These are phyloP conservation scores for Idaea aversata DNA, from an alignment of 2,888 invertebrate genomes.

Conservation along the genomic window DNA sequence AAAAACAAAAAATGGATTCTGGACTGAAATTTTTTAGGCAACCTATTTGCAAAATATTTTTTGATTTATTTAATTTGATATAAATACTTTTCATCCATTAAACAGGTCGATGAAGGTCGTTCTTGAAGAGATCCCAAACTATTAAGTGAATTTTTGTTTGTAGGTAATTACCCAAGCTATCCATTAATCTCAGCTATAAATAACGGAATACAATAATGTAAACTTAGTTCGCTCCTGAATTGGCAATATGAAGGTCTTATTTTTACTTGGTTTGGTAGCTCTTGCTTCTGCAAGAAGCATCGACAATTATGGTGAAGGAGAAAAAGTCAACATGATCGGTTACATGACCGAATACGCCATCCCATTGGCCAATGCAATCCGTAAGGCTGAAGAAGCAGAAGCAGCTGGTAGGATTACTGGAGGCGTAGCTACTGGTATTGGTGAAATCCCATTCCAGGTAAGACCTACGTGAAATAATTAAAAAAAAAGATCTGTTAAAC, in stretches of 20 bases:
- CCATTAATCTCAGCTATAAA: not conserved
- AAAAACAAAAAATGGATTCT: too few relatives aligned
- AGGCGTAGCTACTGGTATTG: constrained; percentile 37
- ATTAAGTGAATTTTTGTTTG: too few relatives aligned
- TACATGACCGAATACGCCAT: constrained; percentile 48
- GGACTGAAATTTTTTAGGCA: too few relatives aligned
- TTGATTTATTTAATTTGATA: too few relatives aligned
- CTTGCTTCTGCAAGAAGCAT: too few relatives aligned
- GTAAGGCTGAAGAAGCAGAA: constrained; percentile 35
- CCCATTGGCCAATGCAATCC: constrained; percentile 44
- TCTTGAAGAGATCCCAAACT: too few relatives aligned
- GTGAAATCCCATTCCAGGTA: constrained; percentile 49
- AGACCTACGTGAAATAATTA: not conserved
- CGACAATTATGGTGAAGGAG: constrained; percentile 11
- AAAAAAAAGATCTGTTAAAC: not conserved
- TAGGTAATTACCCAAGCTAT: too few relatives aligned
- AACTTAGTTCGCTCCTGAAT: not conserved
- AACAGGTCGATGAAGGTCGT: too few relatives aligned
- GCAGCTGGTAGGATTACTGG: constrained; percentile 39
- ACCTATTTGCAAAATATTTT: too few relatives aligned
- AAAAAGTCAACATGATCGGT: constrained; percentile 31
- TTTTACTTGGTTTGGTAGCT: not conserved
- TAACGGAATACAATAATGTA: not conserved
- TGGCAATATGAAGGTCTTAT: not conserved
- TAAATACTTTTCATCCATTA: too few relatives aligned